A percentile compares a stretch with the other conserved stretches of the same genome.
Conservation (phyloP, 2,797 vertebrate genomes). For the Masticophis lateralis region DNA sequence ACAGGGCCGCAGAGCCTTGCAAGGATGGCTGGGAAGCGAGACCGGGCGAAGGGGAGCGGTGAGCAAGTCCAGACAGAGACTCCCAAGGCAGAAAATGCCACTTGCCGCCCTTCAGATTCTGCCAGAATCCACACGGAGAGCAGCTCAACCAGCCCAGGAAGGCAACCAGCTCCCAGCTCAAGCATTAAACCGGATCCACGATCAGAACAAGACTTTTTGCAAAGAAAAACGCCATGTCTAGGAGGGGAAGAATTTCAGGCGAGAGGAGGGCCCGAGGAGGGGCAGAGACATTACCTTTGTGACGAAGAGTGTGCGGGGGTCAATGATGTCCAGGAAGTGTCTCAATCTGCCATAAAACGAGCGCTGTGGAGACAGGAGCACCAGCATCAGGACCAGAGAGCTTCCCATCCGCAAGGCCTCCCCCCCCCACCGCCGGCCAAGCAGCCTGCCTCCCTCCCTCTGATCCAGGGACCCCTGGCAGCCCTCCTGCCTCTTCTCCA, state of each 20-base stretch:
- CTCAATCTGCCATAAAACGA: constrained; percentile 81
- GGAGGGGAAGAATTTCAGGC: background rate
- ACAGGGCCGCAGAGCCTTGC: background rate
- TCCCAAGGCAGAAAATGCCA: background rate
- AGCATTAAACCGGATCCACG: too few species aligned
- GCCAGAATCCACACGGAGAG: too few species aligned
- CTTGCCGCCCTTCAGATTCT: background rate
- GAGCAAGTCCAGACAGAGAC: background rate
- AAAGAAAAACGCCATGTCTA: background rate
- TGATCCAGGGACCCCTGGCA: background rate
- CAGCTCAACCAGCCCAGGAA: too few species aligned
- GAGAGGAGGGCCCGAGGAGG: background rate
- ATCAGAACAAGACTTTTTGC: background rate
- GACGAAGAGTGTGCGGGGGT: constrained; percentile 84
- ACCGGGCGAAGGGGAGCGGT: background rate
- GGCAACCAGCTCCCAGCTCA: background rate
- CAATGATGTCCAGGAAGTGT: constrained; percentile 87
- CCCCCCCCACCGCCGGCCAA: background rate
- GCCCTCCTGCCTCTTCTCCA: background rate
- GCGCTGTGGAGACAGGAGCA: constrained; percentile 58
- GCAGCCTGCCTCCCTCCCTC: background rate
- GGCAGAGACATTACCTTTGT: constrained; percentile 74
- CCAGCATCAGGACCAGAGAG: background rate
- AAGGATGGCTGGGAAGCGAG: too few species aligned
- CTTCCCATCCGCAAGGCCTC: too few species aligned